Conservation (phyloP, 2,888 invertebrate species). For the Acanthococcus lagerstroemiae region DNA sequence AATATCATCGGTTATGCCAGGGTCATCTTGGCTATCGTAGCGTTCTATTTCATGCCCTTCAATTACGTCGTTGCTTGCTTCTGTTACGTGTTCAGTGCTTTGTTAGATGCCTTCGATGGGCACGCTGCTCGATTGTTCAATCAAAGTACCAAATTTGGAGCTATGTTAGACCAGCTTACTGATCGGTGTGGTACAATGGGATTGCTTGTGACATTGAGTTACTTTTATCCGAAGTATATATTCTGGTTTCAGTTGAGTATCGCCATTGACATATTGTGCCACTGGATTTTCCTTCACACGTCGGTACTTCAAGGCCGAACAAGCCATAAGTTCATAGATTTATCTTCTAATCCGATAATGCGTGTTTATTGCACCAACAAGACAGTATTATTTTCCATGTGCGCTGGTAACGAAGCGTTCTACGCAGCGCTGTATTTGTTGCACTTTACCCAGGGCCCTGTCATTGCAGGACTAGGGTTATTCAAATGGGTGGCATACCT, state of each 20-base stretch:
- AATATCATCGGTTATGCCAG: conserved; percentile 56
- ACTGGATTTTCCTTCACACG: conserved; percentile 96
- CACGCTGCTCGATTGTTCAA: conserved; percentile 87
- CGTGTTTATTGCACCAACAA: conserved; percentile 85
- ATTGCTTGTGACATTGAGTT: conserved; percentile 76
- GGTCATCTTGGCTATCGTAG: conserved; percentile 77
- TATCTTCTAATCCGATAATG: conserved; percentile 86
- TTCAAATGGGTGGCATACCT: conserved; percentile 58
- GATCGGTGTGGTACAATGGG: conserved; percentile 94
- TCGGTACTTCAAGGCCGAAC: conserved; percentile 72
- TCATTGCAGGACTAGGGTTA: conserved; percentile 58
- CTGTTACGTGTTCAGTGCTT: conserved; percentile 80
- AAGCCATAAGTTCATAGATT: conserved; percentile 85
- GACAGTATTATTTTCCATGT: conserved; percentile 86
- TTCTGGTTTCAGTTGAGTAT: conserved; percentile 91
- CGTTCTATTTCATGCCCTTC: conserved; percentile 91
- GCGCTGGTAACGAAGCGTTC: conserved; percentile 93
- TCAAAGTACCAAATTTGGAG: conserved; percentile 92
- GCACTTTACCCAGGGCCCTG: conserved; percentile 81
- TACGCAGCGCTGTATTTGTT: conserved; percentile 85
- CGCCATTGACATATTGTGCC: conserved; percentile 90
- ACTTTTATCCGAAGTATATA: conserved; percentile 87
- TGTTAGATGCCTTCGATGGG: conserved; percentile 94
- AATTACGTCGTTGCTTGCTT: conserved; percentile 67
- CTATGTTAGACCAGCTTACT: conserved; percentile 90